Evolutionary conservation across 2,797 vertebrate species (phyloP).

Genomic region (Brotogeris chrysoptera): DNA sequence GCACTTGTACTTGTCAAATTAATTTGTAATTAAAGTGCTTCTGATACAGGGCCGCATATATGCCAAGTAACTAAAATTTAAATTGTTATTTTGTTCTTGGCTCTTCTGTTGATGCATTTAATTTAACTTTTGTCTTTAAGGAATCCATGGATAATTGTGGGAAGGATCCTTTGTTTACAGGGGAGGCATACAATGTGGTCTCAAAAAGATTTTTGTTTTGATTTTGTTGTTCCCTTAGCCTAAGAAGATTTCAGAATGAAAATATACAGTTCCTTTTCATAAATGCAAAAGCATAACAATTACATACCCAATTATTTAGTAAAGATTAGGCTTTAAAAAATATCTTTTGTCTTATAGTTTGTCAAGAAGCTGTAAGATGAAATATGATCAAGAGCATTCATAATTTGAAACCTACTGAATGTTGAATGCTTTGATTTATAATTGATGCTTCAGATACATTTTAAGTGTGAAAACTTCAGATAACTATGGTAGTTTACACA

Average conservation of each 20-base stretch:
- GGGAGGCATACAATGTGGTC: background rate
- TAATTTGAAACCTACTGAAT: slow-evolving; percentile 60
- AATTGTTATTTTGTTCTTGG: background rate
- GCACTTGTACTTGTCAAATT: background rate
- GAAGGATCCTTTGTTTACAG: background rate
- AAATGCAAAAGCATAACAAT: slow-evolving; percentile 65
- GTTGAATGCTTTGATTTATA: slow-evolving; percentile 71
- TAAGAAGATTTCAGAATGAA: slow-evolving; percentile 20
- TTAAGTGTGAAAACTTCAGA: slow-evolving; percentile 64
- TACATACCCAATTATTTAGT: slow-evolving; percentile 72
- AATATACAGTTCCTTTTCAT: slow-evolving; percentile 5
- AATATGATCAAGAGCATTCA: slow-evolving; percentile 70
- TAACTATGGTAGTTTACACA: slow-evolving; percentile 62
- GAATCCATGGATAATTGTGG: background rate
- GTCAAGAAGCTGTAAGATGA: slow-evolving; percentile 66
- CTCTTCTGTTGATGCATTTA: background rate
- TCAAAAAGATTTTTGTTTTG: background rate
- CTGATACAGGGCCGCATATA: background rate
- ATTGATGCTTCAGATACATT: slow-evolving; percentile 67
- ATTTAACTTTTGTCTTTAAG: background rate
- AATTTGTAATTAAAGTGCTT: slow-evolving; percentile 22
- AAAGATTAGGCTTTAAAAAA: slow-evolving; percentile 67
- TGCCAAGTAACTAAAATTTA: slow-evolving; percentile 7
- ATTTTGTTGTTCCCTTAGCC: background rate
- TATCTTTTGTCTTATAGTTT: slow-evolving; percentile 65